These are phyloP conservation scores for Poecilus cupreus DNA, from an alignment of 2,888 invertebrate genomes.

Conservation along the genomic window DNA sequence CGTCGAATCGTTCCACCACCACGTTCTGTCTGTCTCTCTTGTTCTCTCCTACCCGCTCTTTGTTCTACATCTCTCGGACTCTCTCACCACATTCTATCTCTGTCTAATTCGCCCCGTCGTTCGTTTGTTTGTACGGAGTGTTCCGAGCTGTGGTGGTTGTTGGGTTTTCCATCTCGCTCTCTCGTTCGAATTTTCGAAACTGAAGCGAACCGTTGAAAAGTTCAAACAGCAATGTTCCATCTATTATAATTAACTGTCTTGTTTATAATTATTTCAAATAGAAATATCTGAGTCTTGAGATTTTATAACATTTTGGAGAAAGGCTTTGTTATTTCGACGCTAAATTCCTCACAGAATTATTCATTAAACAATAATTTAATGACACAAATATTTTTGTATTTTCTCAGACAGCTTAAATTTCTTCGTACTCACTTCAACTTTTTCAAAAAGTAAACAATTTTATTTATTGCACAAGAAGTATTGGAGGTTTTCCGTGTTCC, in stretches of 20 bases:
- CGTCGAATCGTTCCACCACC: conserved; percentile 31
- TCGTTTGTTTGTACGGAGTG: conserved; percentile 10
- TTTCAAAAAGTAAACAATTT: too few relatives aligned
- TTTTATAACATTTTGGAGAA: conserved; percentile 1
- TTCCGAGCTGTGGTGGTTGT: conserved; percentile 7
- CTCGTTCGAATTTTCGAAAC: conserved; percentile 39
- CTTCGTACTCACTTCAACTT: too few relatives aligned
- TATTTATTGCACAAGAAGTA: too few relatives aligned
- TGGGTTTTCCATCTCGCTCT: conserved; percentile 8
- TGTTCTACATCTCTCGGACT: neutral
- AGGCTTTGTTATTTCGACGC: neutral
- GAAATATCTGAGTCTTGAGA: conserved; percentile 30
- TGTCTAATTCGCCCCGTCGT: conserved; percentile 35
- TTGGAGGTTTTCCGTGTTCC: too few relatives aligned
- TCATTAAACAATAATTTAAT: too few relatives aligned
- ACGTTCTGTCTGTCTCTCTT: neutral
- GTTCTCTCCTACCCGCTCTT: neutral
- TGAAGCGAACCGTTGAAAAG: conserved; percentile 35
- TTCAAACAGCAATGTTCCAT: conserved; percentile 41
- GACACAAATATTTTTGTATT: too few relatives aligned
- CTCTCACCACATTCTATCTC: neutral
- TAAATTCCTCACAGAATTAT: too few relatives aligned
- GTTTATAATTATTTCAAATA: conserved; percentile 43
- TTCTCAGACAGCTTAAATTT: too few relatives aligned
- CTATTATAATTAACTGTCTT: conserved; percentile 43